These are phyloP conservation scores for Plebejus argus DNA, from an alignment of 2,888 invertebrate genomes.

Conservation along the genomic window DNA sequence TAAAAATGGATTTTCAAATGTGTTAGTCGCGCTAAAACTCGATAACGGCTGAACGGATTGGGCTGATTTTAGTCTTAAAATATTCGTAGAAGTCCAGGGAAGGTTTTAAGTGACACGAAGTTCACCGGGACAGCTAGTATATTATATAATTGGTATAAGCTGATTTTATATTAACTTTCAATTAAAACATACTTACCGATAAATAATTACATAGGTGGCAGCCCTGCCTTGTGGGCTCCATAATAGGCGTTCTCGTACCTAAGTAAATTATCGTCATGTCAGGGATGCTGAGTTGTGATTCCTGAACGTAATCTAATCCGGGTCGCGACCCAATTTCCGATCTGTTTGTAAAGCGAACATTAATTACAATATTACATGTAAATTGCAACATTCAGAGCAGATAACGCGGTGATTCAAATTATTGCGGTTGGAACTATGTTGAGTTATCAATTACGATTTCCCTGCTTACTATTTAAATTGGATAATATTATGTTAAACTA, in stretches of 20 bases:
- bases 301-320: not conserved
- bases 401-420: not conserved
- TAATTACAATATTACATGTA: conserved; percentile 23
- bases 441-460: not conserved
- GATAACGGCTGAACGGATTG: too few species aligned
- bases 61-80: too few species aligned
- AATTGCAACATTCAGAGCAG: conserved; percentile 5
- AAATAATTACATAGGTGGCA: not conserved
- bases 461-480: not conserved
- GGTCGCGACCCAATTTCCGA: conserved; percentile 26
- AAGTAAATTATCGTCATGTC: conserved; percentile 11
- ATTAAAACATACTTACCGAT: not conserved
- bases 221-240: not conserved
- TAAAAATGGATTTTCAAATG: too few species aligned
- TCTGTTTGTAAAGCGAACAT: conserved; percentile 4
- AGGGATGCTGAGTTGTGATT: conserved; percentile 23
- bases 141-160: too few species aligned
- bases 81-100: too few species aligned
- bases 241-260: not conserved
- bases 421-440: not conserved
- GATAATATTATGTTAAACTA: too few species aligned
- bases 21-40: too few species aligned
- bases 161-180: not conserved
- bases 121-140: too few species aligned
- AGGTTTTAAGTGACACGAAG: too few species aligned